These are phyloP conservation scores for Yponomeuta evonymella DNA, from an alignment of 2,888 invertebrate species.

Conservation along the genomic window DNA sequence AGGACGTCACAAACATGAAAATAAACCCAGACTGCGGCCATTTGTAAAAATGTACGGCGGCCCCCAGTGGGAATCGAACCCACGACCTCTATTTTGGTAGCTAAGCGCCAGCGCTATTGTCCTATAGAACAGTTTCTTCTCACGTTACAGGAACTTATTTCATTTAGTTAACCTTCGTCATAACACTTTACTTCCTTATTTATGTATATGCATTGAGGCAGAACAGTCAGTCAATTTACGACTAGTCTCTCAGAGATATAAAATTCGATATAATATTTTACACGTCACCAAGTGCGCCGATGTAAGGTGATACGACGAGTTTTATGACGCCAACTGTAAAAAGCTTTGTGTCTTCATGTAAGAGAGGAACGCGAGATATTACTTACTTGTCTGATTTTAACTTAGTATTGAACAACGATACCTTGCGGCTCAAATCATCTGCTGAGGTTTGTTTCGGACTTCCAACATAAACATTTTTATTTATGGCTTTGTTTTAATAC, in stretches of 20 bases:
- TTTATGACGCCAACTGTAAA: conserved; percentile 18
- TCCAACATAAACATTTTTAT: background rate
- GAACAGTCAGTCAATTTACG: background rate
- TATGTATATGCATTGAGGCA: background rate
- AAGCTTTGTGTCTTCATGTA: background rate
- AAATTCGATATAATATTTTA: conserved; percentile 63
- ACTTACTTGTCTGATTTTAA: background rate
- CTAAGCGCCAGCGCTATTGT: too few species aligned
- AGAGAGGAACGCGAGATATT: background rate
- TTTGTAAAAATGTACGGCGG: too few species aligned
- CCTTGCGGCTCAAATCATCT: background rate
- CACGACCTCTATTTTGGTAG: too few species aligned
- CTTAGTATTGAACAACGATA: background rate
- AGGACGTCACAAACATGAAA: too few species aligned
- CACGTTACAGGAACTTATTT: too few species aligned
- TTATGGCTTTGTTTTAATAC: background rate
- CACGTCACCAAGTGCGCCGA: conserved; percentile 56
- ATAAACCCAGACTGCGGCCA: too few species aligned
- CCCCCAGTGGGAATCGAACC: too few species aligned
- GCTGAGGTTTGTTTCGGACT: background rate
- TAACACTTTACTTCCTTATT: background rate
- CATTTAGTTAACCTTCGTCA: too few species aligned
- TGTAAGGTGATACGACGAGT: conserved; percentile 50
- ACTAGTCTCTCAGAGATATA: background rate
- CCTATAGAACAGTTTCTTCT: too few species aligned